Base-by-base conservation (phyloP, 2,888 invertebrate species). In the Tenthredo scrophulariae region DNA sequence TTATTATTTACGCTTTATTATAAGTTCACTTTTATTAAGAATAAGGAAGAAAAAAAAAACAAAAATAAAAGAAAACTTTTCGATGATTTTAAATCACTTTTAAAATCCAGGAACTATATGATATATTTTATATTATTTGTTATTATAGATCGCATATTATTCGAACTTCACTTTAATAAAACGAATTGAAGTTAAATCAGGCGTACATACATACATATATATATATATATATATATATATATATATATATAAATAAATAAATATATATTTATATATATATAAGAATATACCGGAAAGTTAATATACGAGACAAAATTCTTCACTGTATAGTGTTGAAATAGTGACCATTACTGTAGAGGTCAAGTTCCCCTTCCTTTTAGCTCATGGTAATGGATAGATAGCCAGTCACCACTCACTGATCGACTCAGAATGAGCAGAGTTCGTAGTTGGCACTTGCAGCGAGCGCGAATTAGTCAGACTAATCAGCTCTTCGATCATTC, bases 321-420 rank as follows among this genome's bases (percentile, higher is more conserved):
- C 67, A 62, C 22, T 62, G 37, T 7, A 46, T 40, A 46, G 29
- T 70, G n/a, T 40, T 46, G 46, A 83, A 67, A 83, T 33, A 50
- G 18, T 83, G 46, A 40, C 26, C 83, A 67, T 83, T 83, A 70
- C 62, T 43, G 67, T 22, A 67, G 65, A 83, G 83, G 83, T 83
- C 83, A 70, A 80, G 62, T 80, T 80, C 67, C 50, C 67, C 46
- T 29, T 67, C 40, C 80, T 50, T 77, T 26, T 54, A 40, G 18
- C 29, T 77, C 29, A 54, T 22, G 13, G 50, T 29, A 77, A 50
- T n/a, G 77, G 77, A 77, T 54, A 77, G 77, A 77, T 77, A 77
- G 77, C 18, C 15, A 33, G 40, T 50, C 50, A 33, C 29, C 29
- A 33, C 67, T 33, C 33, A 33, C 33, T 15, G 33, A 67, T 67